Evolutionary conservation across 2,888 invertebrate genomes (phyloP).

Genomic region (Glomeris marginata): DNA sequence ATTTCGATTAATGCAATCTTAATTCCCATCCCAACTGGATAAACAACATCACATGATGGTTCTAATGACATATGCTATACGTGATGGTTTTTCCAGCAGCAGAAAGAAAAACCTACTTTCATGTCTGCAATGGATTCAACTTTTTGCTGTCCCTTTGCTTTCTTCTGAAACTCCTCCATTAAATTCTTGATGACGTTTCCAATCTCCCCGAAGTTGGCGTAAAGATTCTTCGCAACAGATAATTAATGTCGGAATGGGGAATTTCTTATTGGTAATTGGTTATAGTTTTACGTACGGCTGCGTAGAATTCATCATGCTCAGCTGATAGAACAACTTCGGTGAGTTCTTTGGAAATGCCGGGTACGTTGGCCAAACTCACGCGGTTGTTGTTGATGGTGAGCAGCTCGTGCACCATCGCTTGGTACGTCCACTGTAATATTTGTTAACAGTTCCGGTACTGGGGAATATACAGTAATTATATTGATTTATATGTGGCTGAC

Average conservation of each 20-base stretch:
- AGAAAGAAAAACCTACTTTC: conserved; percentile 49
- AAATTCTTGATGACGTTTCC: conserved; percentile 89
- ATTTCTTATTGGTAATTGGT: no score
- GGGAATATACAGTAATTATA: not conserved
- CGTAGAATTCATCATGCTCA: conserved; percentile 95
- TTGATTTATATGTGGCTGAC: conserved; percentile 26
- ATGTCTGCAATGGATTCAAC: conserved; percentile 97
- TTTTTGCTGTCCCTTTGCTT: conserved; percentile 89
- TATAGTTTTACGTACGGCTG: conserved; percentile 43
- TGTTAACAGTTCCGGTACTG: no score
- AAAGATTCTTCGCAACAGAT: conserved; percentile 54
- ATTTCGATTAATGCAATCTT: no score
- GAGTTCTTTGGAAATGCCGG: conserved; percentile 73
- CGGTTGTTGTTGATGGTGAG: conserved; percentile 84
- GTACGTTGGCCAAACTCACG: conserved; percentile 70
- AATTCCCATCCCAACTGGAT: no score
- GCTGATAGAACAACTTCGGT: conserved; percentile 85
- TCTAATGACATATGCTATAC: not conserved
- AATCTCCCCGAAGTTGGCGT: conserved; percentile 95
- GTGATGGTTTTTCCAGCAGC: not conserved
- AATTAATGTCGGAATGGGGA: no score
- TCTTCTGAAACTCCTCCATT: conserved; percentile 95
- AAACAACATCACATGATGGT: not conserved
- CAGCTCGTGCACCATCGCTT: conserved; percentile 99
- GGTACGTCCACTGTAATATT: conserved; percentile 98